Percentiles rank a stretch among this genome's conserved stretches.
These are phyloP conservation scores for Pagetopsis macropterus DNA, from an alignment of 2,797 vertebrate genomes.

Conservation along the genomic window DNA sequence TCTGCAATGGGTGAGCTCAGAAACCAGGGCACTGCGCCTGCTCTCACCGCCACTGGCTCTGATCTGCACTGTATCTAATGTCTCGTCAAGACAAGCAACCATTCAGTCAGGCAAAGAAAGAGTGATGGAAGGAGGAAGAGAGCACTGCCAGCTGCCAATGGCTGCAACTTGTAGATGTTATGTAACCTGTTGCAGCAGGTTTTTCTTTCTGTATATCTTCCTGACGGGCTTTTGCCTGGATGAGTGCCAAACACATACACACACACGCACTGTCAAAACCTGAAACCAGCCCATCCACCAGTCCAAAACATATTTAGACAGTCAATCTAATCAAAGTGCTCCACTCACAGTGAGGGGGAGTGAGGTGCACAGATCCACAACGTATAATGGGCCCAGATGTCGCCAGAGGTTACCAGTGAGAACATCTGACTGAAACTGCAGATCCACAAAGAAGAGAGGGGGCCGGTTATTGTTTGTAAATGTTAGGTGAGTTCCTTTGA, in stretches of 20 bases:
- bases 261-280: constrained; percentile 67
- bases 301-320: constrained; percentile 69
- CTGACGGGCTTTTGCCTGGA: constrained; percentile 71
- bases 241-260: constrained; percentile 64
- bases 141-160: constrained; percentile 70
- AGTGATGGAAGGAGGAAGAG: constrained; percentile 67
- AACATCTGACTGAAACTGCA: constrained; percentile 24
- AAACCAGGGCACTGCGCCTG: constrained; percentile 56
- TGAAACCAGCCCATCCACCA: constrained; percentile 75
- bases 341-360: constrained; percentile 34
- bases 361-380: constrained; percentile 15
- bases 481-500: constrained; percentile 59
- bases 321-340: constrained; percentile 53
- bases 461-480: constrained; percentile 22
- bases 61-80: constrained; percentile 72
- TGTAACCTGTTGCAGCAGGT: constrained; percentile 84
- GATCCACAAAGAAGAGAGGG: constrained; percentile 10
- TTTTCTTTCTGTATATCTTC: constrained; percentile 76
- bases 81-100: constrained; percentile 71
- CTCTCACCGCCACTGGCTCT: constrained; percentile 62
- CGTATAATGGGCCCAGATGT: constrained; percentile 21
- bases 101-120: constrained; percentile 66
- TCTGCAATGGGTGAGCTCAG: constrained; percentile 51
- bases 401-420: constrained; percentile 16
- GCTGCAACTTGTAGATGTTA: constrained; percentile 64